A percentile compares a stretch with the other conserved stretches of the same genome.
phyloP scores from a whole-genome alignment of 2,797 vertebrate species.

The Coreius guichenoti region DNA sequence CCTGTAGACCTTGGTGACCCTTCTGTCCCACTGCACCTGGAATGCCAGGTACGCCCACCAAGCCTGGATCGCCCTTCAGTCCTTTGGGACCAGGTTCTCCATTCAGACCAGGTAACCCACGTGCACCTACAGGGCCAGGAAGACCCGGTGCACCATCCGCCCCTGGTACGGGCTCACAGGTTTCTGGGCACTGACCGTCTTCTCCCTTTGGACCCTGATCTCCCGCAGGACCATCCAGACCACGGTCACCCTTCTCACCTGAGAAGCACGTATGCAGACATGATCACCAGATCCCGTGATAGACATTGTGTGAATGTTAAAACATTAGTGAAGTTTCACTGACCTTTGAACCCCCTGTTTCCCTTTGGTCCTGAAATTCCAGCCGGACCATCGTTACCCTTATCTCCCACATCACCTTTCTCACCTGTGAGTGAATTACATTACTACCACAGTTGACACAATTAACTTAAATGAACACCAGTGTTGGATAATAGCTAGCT shows the following conservation, averaged over 20 bases:
- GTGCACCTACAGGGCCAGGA: conserved; percentile 65
- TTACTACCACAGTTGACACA: not conserved
- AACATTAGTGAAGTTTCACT: not conserved
- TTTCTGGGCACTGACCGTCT: conserved; percentile 67
- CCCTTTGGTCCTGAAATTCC: conserved; percentile 69
- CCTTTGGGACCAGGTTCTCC: conserved; percentile 63
- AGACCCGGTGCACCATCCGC: conserved; percentile 64
- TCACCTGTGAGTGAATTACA: conserved; percentile 64
- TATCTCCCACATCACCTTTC: conserved; percentile 72
- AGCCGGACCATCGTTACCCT: conserved; percentile 62
- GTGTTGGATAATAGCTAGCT: not conserved
- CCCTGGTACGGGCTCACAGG: conserved; percentile 62
- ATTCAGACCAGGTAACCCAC: conserved; percentile 62
- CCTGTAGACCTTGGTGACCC: conserved; percentile 68
- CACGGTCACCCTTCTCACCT: conserved; percentile 75
- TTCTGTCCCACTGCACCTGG: conserved; percentile 53
- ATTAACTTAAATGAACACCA: not conserved
- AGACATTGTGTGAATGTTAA: not conserved
- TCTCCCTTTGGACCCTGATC: conserved; percentile 69
- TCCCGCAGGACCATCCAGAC: conserved; percentile 64
- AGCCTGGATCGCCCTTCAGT: conserved; percentile 59
- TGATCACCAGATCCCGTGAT: not conserved
- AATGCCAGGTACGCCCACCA: conserved; percentile 39
- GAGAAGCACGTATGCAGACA: conserved; percentile 28
- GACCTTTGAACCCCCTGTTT: conserved; percentile 72